Base-by-base conservation (phyloP, 2,888 invertebrate genomes). In the Ennomos fuscantarius region DNA sequence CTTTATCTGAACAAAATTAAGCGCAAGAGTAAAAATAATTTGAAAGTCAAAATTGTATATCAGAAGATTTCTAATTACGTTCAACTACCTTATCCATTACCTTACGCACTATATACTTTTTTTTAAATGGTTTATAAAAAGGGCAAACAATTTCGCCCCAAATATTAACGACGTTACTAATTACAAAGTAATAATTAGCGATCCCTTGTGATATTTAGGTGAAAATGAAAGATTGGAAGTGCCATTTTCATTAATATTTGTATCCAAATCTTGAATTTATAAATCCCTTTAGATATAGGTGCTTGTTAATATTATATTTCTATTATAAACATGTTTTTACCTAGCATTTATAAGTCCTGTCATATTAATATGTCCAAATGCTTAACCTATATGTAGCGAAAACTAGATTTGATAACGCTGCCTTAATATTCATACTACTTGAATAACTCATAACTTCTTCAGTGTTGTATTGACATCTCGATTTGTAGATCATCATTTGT, bases 141-240 rank as follows among this genome's bases (percentile, higher is more conserved):
- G 61, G 67, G 68, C 66, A 48, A 46, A 48, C 35, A 9, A 39
- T 48, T 51, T 65, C 59, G 65, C 69, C 69, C 68, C 66, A 66
- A 63, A 63, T 61, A 59, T 62, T 63, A 45, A 55, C 41, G 46
- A 60, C 24, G 42, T 55, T 48, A 47, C 66, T 70, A 70, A 65
- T 45, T 46, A 52, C 24, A 24, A 24, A 24, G 60, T 62, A 63
- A 65, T 66, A 71, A 68, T 45, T 59, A 63, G 59, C 50, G 64
- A 69, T 72, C 73, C 74, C 70, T 81, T 88, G 87, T 89, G 87
- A 87, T 89, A 87, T 73, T 67, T 79, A 77, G 66, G 78, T 71
- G 71, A 81, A 78, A 78, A 76, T 78, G 73, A 77, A 81, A 82
- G 75, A 78, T 79, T 78, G 68, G 74, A 76, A 84, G 87, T 87